These are phyloP conservation scores for Sphaeramia orbicularis DNA, from an alignment of 2,797 vertebrate species.

Conservation along the genomic window DNA sequence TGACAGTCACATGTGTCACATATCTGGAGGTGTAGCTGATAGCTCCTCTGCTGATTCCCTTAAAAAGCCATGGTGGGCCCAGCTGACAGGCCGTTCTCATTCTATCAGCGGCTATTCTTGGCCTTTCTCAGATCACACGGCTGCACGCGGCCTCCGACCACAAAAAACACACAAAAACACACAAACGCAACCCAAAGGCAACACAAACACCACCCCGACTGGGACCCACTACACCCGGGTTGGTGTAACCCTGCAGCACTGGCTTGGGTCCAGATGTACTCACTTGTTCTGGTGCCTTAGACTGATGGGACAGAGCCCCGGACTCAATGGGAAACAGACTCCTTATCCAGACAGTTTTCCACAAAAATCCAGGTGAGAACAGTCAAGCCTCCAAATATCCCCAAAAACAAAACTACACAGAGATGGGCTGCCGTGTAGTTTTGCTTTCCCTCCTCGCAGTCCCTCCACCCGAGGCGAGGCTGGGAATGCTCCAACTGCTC, in stretches of 20 bases:
- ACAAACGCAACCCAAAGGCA: slow-evolving; percentile 4
- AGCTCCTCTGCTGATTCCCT: slow-evolving; percentile 94
- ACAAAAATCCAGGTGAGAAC: slow-evolving; percentile 93
- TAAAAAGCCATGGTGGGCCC: slow-evolving; percentile 95
- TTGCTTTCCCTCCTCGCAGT: slow-evolving; percentile 92
- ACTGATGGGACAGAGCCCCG: slow-evolving; percentile 92
- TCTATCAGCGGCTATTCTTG: slow-evolving; percentile 96
- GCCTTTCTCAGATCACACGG: slow-evolving; percentile 80
- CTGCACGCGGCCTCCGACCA: slow-evolving; percentile 27
- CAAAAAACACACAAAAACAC: background rate
- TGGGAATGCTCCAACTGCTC: slow-evolving; percentile 99
- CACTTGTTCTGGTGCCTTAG: slow-evolving; percentile 92
- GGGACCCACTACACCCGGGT: no score
- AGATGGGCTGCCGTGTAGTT: slow-evolving; percentile 88
- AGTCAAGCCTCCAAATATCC: slow-evolving; percentile 88
- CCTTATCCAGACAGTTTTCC: slow-evolving; percentile 88
- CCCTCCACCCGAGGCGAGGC: slow-evolving; percentile 99
- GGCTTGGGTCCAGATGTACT: slow-evolving; percentile 69
- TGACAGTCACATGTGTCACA: slow-evolving; percentile 96
- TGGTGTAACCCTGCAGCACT: no score
- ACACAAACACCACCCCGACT: background rate
- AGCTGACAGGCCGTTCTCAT: slow-evolving; percentile 86
- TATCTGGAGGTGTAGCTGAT: slow-evolving; percentile 88
- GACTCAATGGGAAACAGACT: slow-evolving; percentile 74
- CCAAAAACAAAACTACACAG: slow-evolving; percentile 94